Conservation (phyloP, 2,113 vertebrate species). For the Vanacampus margaritifer region DNA sequence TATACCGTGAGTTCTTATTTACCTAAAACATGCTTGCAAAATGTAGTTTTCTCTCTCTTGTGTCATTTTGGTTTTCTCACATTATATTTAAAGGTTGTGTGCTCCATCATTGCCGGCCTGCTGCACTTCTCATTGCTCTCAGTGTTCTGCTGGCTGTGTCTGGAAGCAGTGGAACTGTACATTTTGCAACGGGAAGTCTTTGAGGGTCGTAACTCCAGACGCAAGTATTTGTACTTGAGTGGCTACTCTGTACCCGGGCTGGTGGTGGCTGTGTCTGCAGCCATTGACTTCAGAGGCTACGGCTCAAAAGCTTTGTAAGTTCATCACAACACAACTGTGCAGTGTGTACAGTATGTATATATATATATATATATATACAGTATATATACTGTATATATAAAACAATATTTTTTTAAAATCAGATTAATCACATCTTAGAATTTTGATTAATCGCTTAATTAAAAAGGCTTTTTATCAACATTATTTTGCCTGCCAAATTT, state of each 20-base stretch:
- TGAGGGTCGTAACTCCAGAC: slow-evolving; percentile 84
- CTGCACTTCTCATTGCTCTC: slow-evolving; percentile 90
- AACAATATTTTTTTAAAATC: no score
- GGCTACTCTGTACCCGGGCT: slow-evolving; percentile 87
- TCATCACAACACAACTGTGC: neutral
- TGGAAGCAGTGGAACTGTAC: slow-evolving; percentile 88
- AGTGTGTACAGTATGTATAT: no score
- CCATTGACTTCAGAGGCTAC: slow-evolving; percentile 90
- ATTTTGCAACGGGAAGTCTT: slow-evolving; percentile 88
- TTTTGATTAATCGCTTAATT: no score
- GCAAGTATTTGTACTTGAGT: slow-evolving; percentile 87
- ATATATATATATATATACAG: no score
- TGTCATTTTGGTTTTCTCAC: neutral
- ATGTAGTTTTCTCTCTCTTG: neutral
- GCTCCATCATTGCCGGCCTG: slow-evolving; percentile 84
- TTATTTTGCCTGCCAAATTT: no score
- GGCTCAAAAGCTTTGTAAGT: slow-evolving; percentile 85
- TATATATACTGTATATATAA: no score
- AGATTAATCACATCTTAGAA: no score
- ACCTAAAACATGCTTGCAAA: neutral
- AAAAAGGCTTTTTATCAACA: no score
- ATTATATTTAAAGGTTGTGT: slow-evolving; percentile 73
- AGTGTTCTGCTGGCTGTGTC: slow-evolving; percentile 90
- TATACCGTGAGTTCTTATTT: slow-evolving; percentile 75
- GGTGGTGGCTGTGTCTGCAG: slow-evolving; percentile 86